Evolutionary conservation across 2,888 invertebrate genomes (phyloP).

Genomic region (Harpagoxenus sublaevis): DNA sequence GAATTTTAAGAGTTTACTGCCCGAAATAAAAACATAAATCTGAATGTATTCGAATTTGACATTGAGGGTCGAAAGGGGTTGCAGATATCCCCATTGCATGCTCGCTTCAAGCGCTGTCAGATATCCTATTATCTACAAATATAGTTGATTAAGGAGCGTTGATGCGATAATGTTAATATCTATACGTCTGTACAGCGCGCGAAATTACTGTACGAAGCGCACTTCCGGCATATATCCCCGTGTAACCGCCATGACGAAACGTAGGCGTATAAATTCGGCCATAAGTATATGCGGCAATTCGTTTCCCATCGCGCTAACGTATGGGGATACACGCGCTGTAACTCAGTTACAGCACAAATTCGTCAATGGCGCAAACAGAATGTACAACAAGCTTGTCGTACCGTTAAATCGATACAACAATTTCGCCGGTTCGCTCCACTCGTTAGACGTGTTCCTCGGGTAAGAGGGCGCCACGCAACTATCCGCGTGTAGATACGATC

Average conservation of each 20-base stretch:
- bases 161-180: background rate
- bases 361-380: constrained; percentile 52
- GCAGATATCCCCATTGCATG: constrained; percentile 4
- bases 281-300: constrained; percentile 20
- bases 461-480: constrained; percentile 75
- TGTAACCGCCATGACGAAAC: constrained; percentile 3
- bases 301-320: constrained; percentile 33
- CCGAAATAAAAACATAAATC: constrained; percentile 48
- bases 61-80: background rate
- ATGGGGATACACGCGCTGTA: constrained; percentile 18
- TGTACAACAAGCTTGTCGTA: constrained; percentile 56
- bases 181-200: background rate
- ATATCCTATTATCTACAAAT: background rate
- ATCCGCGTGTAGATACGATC: constrained; percentile 32
- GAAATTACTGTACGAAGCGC: background rate
- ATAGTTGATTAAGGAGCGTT: constrained; percentile 13
- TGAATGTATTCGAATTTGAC: constrained; percentile 12
- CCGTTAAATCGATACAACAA: constrained; percentile 57
- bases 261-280: constrained; percentile 18
- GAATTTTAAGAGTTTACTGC: constrained; percentile 45
- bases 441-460: constrained; percentile 68
- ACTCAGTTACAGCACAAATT: constrained; percentile 49
- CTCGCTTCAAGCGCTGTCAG: background rate
- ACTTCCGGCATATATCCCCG: background rate
- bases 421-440: constrained; percentile 62